Percentiles rank a stretch among this genome's conserved stretches.
Evolutionary conservation across 1,140 invertebrate species (phyloP).

Genomic region (Drosophila lacertosa): DNA sequence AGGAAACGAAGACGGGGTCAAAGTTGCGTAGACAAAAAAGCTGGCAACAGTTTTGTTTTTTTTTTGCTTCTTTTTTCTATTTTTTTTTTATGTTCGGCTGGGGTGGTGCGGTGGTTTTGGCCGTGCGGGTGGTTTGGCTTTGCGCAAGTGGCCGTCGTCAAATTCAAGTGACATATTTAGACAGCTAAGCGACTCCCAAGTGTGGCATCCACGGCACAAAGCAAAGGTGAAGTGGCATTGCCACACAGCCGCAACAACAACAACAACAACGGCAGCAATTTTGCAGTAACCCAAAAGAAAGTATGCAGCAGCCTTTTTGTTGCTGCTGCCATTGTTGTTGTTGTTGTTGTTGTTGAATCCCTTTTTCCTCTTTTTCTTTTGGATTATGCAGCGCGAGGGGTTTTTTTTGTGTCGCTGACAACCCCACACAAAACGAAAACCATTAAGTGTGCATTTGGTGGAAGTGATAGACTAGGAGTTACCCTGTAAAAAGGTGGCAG

Average conservation of each 20-base stretch:
- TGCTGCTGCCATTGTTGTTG: too few species aligned
- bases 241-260: slow-evolving; percentile 24
- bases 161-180: slow-evolving; percentile 83
- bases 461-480: neutral
- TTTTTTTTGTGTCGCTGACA: slow-evolving; percentile 33
- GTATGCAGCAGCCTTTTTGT: slow-evolving; percentile 40
- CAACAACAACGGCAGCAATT: slow-evolving; percentile 56
- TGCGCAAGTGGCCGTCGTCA: slow-evolving; percentile 76
- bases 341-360: slow-evolving; percentile 17
- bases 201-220: slow-evolving; percentile 51
- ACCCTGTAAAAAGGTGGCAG: neutral
- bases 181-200: slow-evolving; percentile 81
- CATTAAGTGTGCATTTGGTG: neutral
- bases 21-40: neutral
- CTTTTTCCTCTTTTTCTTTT: slow-evolving; percentile 14
- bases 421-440: slow-evolving; percentile 25
- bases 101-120: neutral
- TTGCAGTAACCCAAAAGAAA: slow-evolving; percentile 32
- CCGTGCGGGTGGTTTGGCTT: neutral
- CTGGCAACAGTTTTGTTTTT: slow-evolving; percentile 65
- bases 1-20: too few species aligned
- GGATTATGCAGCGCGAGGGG: slow-evolving; percentile 33
- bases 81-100: too few species aligned
- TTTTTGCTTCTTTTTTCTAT: slow-evolving; percentile 2
- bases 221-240: slow-evolving; percentile 67